Evolutionary conservation across 2,113 vertebrate species (phyloP).

Genomic region (Anolis carolinensis): DNA sequence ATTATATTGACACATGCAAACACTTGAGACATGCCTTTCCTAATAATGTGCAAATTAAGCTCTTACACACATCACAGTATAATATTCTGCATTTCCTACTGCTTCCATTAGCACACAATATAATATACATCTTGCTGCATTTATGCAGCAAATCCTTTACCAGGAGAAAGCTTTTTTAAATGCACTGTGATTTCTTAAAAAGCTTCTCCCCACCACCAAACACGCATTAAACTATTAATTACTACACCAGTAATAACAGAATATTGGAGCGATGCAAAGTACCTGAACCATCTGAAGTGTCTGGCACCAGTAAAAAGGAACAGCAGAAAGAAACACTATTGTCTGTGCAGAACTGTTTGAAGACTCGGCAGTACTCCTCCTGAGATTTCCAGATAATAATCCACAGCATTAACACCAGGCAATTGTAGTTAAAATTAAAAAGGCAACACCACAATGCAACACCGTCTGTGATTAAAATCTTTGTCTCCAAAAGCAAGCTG

Average conservation of each 20-base stretch:
- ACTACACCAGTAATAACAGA: conserved; percentile 43
- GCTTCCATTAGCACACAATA: conserved; percentile 33
- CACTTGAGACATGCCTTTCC: conserved; percentile 20
- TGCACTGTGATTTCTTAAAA: not conserved
- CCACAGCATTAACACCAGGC: conserved; percentile 53
- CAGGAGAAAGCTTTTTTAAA: not conserved
- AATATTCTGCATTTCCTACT: conserved; percentile 24
- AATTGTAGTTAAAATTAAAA: conserved; percentile 49
- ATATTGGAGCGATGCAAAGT: conserved; percentile 53
- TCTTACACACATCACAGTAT: conserved; percentile 28
- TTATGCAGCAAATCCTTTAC: not conserved
- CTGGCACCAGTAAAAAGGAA: conserved; percentile 46
- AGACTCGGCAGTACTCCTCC: conserved; percentile 55
- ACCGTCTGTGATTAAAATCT: conserved; percentile 43
- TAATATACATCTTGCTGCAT: conserved; percentile 38
- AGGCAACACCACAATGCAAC: not conserved
- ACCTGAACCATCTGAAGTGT: conserved; percentile 62
- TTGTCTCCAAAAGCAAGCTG: conserved; percentile 52
- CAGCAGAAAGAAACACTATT: conserved; percentile 44
- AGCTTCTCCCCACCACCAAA: not conserved
- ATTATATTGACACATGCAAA: conserved; percentile 30
- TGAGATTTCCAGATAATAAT: conserved; percentile 58
- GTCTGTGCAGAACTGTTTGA: conserved; percentile 41
- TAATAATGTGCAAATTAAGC: conserved; percentile 33
- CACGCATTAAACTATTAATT: not conserved